Conservation (phyloP, 2,888 invertebrate genomes). For the Perithous albicinctus region DNA sequence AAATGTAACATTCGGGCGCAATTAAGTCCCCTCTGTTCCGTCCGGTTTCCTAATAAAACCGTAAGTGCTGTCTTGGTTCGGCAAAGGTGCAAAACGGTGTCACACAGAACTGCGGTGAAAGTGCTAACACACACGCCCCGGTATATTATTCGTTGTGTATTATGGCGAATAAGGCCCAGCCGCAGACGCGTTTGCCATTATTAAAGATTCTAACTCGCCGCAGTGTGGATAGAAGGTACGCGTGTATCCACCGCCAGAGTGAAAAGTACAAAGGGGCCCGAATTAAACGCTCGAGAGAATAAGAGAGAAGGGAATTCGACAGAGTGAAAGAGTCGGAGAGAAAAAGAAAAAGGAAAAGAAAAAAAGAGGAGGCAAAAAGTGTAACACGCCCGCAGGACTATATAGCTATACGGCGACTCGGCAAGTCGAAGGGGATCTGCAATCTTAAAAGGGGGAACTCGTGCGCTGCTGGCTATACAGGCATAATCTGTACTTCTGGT, state of each 20-base stretch:
- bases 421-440: slow-evolving; percentile 35
- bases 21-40: neutral
- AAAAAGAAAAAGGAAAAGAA: too few species aligned
- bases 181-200: slow-evolving; percentile 37
- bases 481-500: too few species aligned
- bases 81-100: slow-evolving; percentile 63
- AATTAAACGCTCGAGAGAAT: slow-evolving; percentile 19
- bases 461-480: slow-evolving; percentile 22
- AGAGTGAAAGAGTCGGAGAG: slow-evolving; percentile 20
- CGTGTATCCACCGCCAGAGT: neutral
- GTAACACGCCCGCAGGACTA: slow-evolving; percentile 45
- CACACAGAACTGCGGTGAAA: slow-evolving; percentile 61
- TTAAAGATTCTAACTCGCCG: slow-evolving; percentile 27
- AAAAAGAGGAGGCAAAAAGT: slow-evolving; percentile 24
- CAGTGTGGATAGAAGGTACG: neutral
- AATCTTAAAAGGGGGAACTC: slow-evolving; percentile 24
- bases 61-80: slow-evolving; percentile 18
- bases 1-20: neutral
- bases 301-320: slow-evolving; percentile 10
- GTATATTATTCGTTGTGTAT: slow-evolving; percentile 12
- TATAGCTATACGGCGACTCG: neutral
- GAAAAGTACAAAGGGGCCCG: slow-evolving; percentile 1
- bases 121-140: slow-evolving; percentile 40
- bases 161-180: slow-evolving; percentile 10
- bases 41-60: slow-evolving; percentile 36